These are phyloP conservation scores for Cheilosia vulpina DNA, from an alignment of 2,888 invertebrate genomes.

Conservation along the genomic window DNA sequence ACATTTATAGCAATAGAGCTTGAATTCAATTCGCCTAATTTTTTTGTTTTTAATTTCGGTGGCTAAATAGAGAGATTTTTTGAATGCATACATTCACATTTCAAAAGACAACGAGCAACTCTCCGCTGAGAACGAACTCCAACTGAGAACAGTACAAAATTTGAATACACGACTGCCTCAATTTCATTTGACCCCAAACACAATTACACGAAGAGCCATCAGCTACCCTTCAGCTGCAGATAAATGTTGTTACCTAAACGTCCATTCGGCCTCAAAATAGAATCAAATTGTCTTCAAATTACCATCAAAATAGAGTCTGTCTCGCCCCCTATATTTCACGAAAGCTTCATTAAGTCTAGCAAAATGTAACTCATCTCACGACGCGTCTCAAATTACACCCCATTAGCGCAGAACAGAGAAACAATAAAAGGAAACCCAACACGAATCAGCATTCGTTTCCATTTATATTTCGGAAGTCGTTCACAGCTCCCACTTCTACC, in stretches of 20 bases:
- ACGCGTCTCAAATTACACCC: slow-evolving; percentile 4
- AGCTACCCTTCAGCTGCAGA: background rate
- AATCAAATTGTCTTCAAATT: slow-evolving; percentile 34
- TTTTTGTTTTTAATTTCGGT: too few relatives aligned
- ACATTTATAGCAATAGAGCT: too few relatives aligned
- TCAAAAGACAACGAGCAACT: too few relatives aligned
- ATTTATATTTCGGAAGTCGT: slow-evolving; percentile 9
- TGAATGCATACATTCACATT: too few relatives aligned
- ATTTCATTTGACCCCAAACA: background rate
- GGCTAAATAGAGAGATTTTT: too few relatives aligned
- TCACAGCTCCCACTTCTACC: background rate
- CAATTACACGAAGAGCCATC: background rate
- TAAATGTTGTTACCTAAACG: background rate
- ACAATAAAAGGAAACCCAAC: slow-evolving; percentile 5
- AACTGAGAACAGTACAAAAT: too few relatives aligned
- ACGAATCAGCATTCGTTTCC: slow-evolving; percentile 35
- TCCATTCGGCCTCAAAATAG: slow-evolving; percentile 21
- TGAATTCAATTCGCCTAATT: too few relatives aligned
- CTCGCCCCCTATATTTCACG: background rate
- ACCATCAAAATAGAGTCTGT: slow-evolving; percentile 25
- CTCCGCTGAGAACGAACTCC: too few relatives aligned
- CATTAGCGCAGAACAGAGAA: background rate
- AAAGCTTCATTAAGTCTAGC: slow-evolving; percentile 46
- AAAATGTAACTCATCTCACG: slow-evolving; percentile 32
- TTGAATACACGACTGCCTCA: background rate